Percentiles rank a stretch among this genome's conserved stretches.
Evolutionary conservation across 2,113 vertebrate genomes (phyloP).

Genomic region (Silurus glanis): DNA sequence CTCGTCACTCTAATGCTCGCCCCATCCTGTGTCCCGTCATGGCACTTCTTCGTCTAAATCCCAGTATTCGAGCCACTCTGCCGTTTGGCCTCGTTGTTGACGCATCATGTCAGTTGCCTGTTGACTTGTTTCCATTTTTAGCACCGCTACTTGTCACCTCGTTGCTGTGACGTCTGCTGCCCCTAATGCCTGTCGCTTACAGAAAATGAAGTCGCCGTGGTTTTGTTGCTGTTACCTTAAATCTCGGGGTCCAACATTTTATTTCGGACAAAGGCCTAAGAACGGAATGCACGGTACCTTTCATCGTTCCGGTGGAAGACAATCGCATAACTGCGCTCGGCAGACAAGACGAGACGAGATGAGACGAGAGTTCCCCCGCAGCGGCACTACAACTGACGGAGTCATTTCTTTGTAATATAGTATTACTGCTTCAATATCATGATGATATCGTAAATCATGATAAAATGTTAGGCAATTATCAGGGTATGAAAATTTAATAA

Average conservation of each 20-base stretch:
- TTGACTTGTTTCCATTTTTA: neutral
- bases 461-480: slow-evolving; percentile 32
- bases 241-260: neutral
- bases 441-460: slow-evolving; percentile 28
- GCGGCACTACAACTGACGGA: neutral
- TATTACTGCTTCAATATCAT: neutral
- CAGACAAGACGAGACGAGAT: no score
- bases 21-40: neutral
- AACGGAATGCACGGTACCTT: neutral
- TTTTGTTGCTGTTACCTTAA: neutral
- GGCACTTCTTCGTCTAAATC: neutral
- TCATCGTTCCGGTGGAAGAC: neutral
- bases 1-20: neutral
- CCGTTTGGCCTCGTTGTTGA: neutral
- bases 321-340: neutral
- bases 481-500: slow-evolving; percentile 29
- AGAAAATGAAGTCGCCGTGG: neutral
- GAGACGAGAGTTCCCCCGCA: neutral
- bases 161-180: neutral
- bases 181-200: neutral
- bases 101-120: neutral
- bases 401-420: slow-evolving; percentile 19
- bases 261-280: neutral
- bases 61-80: neutral
- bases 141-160: neutral